phyloP scores from a whole-genome alignment of 2,888 invertebrate genomes.

The Aphidoletes aphidimyza region DNA sequence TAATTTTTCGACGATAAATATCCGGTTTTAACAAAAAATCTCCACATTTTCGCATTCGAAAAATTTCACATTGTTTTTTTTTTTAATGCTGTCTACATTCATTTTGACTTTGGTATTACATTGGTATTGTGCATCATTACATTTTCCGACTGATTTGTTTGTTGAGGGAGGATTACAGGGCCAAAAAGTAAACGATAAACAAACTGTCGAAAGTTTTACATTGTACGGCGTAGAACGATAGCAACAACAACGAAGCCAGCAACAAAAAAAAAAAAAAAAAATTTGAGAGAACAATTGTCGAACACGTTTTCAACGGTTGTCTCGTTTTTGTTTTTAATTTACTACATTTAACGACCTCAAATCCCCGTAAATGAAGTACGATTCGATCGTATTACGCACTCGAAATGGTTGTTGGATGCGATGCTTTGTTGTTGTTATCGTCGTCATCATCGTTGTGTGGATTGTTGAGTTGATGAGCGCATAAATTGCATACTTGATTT shows the following conservation, averaged over 20 bases:
- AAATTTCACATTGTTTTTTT: background rate
- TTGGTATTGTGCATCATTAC: background rate
- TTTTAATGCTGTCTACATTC: background rate
- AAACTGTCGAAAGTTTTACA: background rate
- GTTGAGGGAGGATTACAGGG: slow-evolving; percentile 4
- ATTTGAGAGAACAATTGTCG: background rate
- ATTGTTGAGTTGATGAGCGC: background rate
- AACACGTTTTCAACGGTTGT: background rate
- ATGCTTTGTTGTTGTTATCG: background rate
- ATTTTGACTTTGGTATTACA: background rate
- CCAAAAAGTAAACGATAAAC: background rate
- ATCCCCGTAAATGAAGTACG: slow-evolving; percentile 34
- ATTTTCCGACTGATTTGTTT: slow-evolving; percentile 24
- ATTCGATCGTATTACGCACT: background rate
- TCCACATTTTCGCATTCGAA: too few relatives aligned
- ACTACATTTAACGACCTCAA: slow-evolving; percentile 46
- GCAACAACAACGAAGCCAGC: background rate
- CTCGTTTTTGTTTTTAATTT: slow-evolving; percentile 28
- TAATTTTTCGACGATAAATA: too few relatives aligned
- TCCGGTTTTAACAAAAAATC: too few relatives aligned
- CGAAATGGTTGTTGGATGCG: background rate
- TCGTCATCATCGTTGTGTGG: background rate
- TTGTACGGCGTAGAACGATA: too few relatives aligned
- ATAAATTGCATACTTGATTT: slow-evolving; percentile 26
- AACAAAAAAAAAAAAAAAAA: background rate